phyloP scores from a whole-genome alignment of 2,113 vertebrate species.

The Syrrhaptes paradoxus region DNA sequence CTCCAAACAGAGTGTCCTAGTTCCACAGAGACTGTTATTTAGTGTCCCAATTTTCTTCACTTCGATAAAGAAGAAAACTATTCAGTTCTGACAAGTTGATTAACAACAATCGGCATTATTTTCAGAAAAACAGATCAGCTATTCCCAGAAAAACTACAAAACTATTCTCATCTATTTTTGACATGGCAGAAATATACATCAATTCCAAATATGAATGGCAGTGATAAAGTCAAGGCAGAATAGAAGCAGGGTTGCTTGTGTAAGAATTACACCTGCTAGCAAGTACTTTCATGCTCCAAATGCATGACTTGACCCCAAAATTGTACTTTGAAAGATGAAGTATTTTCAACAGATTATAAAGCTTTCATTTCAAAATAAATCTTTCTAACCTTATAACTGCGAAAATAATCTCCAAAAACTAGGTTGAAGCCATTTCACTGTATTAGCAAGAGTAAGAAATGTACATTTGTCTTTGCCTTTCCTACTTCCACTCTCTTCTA shows the following conservation, averaged over 20 bases:
- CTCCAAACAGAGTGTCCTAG: constrained; percentile 55
- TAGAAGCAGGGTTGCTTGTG: neutral
- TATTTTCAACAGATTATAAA: neutral
- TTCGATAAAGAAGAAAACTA: constrained; percentile 58
- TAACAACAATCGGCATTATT: constrained; percentile 65
- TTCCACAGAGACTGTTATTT: constrained; percentile 34
- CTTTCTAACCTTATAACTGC: neutral
- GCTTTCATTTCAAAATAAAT: constrained; percentile 28
- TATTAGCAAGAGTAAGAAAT: neutral
- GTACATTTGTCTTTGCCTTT: neutral
- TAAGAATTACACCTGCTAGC: neutral
- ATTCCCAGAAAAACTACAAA: constrained; percentile 24
- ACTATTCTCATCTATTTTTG: constrained; percentile 27
- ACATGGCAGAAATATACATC: neutral
- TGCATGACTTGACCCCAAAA: neutral
- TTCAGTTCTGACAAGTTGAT: constrained; percentile 58
- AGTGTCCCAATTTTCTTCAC: constrained; percentile 52
- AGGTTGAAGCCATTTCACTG: neutral
- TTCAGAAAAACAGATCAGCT: constrained; percentile 50
- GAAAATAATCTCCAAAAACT: constrained; percentile 19
- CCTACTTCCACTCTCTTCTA: neutral
- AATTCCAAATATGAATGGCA: constrained; percentile 23
- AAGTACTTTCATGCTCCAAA: neutral
- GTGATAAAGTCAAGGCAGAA: constrained; percentile 12
- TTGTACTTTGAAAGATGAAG: neutral